Evolutionary conservation across 2,113 vertebrate species (phyloP), one percentile per base, ranked within the genome.

Genomic region (Ceratotherium simum): DNA sequence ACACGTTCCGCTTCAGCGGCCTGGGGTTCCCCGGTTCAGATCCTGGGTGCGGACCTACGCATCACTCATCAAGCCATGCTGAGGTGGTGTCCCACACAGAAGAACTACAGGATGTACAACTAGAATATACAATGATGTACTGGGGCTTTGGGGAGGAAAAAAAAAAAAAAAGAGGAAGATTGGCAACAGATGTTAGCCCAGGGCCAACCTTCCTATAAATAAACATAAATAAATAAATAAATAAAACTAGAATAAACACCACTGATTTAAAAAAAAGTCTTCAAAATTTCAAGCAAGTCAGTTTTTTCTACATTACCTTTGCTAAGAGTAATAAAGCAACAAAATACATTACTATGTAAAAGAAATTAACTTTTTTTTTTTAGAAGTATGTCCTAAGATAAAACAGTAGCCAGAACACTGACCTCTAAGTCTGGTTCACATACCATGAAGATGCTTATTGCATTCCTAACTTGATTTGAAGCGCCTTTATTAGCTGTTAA

Each of bases 231-330:
- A 42, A 39, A 39, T 42, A 42, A 39, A 39, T 39, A 67, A 76
- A 17, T 51, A 58, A 85, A 69, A 95, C 42, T 1, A 80, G 39
- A 65, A 85, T 48, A 75, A 70, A 70, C 33, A 96, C 39, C 69
- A 62, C 27, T 62, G 31, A 21, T 93, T 89, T 84, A 80, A 81
- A 39, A 20, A 11, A 33, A 89, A 90, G 36, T 85, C 80, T 86
- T 91, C 62, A 72, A 83, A 78, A 90, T 95, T 89, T 86, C 69
- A 93, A 46, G 60, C 31, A 89, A 56, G 36, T 79, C 73, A 13
- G 27, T 92, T 94, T 94, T 27, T 75, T 65, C 36, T 70, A 70
- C 7, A 80, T 48, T 73, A 94, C 7, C n/a, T 94, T 64, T 94
- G n/a, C 87, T 62, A 91, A 62, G n/a, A 75, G 48, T 70, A 60